phyloP scores from a whole-genome alignment of 2,113 vertebrate genomes.

The Pyxicephalus adspersus region DNA sequence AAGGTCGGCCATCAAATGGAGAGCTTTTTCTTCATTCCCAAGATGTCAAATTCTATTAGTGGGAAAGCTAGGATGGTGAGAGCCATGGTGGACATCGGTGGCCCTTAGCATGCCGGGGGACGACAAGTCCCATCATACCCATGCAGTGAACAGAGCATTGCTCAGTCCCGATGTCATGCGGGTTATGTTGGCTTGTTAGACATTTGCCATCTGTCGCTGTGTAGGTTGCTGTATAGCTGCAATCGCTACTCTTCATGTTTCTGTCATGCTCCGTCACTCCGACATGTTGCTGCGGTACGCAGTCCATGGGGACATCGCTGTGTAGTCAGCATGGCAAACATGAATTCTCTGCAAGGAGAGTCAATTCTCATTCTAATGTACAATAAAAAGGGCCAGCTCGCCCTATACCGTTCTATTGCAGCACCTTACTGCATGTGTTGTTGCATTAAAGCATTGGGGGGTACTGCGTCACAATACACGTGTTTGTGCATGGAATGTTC shows the following conservation, averaged over 20 bases:
- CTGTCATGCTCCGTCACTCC: constrained; percentile 38
- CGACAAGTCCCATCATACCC: too few species aligned
- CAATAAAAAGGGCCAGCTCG: too few species aligned
- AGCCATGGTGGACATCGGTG: background rate
- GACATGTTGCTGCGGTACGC: background rate
- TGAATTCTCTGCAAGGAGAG: too few species aligned
- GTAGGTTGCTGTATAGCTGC: background rate
- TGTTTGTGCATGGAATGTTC: too few species aligned
- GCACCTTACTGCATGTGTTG: too few species aligned
- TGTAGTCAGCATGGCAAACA: background rate
- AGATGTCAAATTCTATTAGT: background rate
- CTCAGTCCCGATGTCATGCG: background rate
- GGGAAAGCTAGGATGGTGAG: background rate
- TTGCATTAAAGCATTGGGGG: too few species aligned
- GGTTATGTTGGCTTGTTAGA: background rate
- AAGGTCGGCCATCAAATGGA: constrained; percentile 56
- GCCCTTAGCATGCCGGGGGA: too few species aligned
- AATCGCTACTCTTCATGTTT: constrained; percentile 8
- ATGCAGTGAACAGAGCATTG: too few species aligned
- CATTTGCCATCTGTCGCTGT: constrained; percentile 21
- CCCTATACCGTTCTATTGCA: too few species aligned
- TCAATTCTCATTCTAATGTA: too few species aligned
- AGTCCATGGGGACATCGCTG: background rate
- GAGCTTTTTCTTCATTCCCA: constrained; percentile 34
- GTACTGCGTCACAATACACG: too few species aligned